Conservation (phyloP, 2,888 invertebrate genomes). For the Cordilura impudica region DNA sequence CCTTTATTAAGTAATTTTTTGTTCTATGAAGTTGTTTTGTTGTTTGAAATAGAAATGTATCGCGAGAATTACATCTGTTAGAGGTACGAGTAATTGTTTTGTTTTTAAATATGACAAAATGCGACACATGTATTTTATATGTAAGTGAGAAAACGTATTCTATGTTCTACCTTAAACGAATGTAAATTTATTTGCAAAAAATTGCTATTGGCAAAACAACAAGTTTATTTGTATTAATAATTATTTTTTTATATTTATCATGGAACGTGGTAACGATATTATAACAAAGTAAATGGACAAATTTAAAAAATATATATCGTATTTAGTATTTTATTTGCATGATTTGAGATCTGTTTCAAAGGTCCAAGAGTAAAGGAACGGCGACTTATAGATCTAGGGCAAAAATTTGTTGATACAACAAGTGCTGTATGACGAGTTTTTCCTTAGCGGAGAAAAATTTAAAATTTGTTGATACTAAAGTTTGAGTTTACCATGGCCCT, state of each 20-base stretch:
- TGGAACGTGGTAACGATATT: neutral
- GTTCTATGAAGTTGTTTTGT: constrained; percentile 2
- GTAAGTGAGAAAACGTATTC: neutral
- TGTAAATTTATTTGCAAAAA: neutral
- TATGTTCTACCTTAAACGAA: constrained; percentile 9
- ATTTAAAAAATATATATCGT: no score
- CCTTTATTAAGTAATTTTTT: constrained; percentile 7
- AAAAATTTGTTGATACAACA: no score
- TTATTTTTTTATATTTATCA: constrained; percentile 22
- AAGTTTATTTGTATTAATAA: constrained; percentile 12
- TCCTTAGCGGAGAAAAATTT: no score
- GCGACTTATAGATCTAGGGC: no score
- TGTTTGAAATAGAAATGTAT: neutral
- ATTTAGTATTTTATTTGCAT: no score
- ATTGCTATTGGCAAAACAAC: neutral
- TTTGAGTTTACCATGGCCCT: no score
- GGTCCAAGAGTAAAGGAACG: no score
- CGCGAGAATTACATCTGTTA: neutral
- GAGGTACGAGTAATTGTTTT: no score
- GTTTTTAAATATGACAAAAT: neutral
- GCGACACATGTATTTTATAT: constrained; percentile 16
- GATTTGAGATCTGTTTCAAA: no score
- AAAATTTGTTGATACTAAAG: no score
- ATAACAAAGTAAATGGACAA: neutral
- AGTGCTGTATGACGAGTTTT: no score